Conservation (phyloP, 2,888 invertebrate species). For the Linnaemya vulpina region DNA sequence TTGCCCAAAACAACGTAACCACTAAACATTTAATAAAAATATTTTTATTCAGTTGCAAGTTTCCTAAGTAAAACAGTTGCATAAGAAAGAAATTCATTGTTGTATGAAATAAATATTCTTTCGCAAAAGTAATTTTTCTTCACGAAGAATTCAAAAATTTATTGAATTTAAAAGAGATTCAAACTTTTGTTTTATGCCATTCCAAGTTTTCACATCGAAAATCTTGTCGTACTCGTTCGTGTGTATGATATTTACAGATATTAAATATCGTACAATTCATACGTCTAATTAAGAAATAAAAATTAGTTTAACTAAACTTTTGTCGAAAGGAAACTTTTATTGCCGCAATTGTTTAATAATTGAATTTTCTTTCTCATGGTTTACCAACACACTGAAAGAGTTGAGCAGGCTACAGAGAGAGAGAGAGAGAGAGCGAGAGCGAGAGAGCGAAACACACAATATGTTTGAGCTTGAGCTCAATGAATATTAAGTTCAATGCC, state of each 20-base stretch:
- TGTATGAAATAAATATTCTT: no score
- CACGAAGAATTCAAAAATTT: no score
- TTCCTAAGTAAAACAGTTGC: no score
- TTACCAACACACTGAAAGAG: not conserved
- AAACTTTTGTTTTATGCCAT: not conserved
- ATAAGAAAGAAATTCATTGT: no score
- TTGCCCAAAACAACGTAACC: no score
- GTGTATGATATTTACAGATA: slow-evolving; percentile 38
- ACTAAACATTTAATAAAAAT: no score
- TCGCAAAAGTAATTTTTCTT: no score
- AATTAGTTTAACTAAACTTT: not conserved
- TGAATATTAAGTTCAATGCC: slow-evolving; percentile 37
- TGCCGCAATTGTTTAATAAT: not conserved
- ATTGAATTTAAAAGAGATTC: no score
- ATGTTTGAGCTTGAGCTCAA: not conserved
- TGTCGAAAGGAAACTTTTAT: not conserved
- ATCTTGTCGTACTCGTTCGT: slow-evolving; percentile 14
- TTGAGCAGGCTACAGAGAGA: not conserved
- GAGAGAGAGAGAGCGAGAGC: not conserved
- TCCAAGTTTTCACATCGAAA: not conserved
- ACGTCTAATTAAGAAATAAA: slow-evolving; percentile 3
- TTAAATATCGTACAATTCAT: slow-evolving; percentile 21
- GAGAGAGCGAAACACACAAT: not conserved
- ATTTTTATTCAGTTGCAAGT: no score
- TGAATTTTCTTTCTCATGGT: not conserved